phyloP scores from a whole-genome alignment of 2,888 invertebrate genomes.

The Neoitamus cyanurus region DNA sequence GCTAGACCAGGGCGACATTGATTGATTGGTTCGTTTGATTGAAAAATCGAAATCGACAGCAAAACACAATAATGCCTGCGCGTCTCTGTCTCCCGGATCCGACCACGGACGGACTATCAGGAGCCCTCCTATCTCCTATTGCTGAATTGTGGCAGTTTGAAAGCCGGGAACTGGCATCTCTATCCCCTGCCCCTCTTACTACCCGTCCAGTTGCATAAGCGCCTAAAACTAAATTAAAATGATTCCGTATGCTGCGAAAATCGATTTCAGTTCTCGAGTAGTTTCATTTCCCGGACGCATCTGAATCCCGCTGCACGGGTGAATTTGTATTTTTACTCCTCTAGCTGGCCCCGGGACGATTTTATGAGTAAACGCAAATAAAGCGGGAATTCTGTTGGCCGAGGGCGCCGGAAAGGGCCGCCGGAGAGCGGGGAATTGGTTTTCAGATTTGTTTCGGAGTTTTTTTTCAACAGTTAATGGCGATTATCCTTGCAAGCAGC shows the following conservation, averaged over 20 bases:
- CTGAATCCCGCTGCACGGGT: background rate
- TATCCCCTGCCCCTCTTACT: background rate
- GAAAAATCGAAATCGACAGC: slow-evolving; percentile 48
- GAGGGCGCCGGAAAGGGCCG: background rate
- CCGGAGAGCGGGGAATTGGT: background rate
- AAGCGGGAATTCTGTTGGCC: background rate
- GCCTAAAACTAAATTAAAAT: slow-evolving; percentile 27
- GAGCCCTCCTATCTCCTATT: background rate
- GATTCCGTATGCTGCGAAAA: slow-evolving; percentile 21
- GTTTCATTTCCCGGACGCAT: slow-evolving; percentile 11
- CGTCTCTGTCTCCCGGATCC: background rate
- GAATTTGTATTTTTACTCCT: slow-evolving; percentile 12
- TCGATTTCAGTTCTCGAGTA: background rate
- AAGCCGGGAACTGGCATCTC: background rate
- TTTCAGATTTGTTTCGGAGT: background rate
- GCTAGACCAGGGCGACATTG: slow-evolving; percentile 30
- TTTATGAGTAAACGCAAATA: slow-evolving; percentile 8
- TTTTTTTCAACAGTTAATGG: slow-evolving; percentile 12
- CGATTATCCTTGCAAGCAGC: slow-evolving; percentile 28
- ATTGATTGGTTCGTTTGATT: slow-evolving; percentile 48
- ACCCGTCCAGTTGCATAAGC: background rate
- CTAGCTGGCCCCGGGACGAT: background rate
- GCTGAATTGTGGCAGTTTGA: background rate
- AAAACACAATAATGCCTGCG: background rate
- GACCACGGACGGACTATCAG: background rate